Base-by-base conservation (phyloP, 2,888 invertebrate species). In the Drosophila emarginata region DNA sequence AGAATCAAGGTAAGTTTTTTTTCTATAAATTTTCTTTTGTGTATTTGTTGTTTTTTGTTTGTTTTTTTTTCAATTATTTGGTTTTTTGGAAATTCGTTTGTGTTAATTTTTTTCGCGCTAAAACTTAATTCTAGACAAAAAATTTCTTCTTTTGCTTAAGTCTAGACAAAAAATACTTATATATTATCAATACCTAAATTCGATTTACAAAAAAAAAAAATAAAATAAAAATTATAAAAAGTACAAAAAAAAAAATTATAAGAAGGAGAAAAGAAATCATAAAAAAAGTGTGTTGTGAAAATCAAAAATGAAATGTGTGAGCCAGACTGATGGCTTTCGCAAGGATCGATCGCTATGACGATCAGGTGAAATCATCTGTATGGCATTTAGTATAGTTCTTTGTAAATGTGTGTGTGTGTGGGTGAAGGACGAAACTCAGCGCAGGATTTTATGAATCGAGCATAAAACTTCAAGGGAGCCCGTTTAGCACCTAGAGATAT, bases 381-480 rank as follows among this genome's bases (percentile, higher is more conserved):
- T 57, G 21, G 45, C 45, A 45, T 54, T 53, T 53, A 14, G n/a
- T 26, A n/a, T 26, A 23, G 9, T 12, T 40, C 56, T 57, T 18
- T 23, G 26, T 59, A 26, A 45, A 28, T 61, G 28, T 51, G 37
- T 45, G 45, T 37, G 37, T 62, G 66, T 65, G 64, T 58, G 64
- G 58, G 58, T 68, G 64, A 62, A 54, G 62, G 72, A 76, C 80
- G 84, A 89, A 45, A 89, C 83, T 90, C 90, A 61, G 75, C 82
- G 75, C 77, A 88, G 84, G 89, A 84, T 89, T 89, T 89, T 89
- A 90, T 90, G 89, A 78, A 69, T 76, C 89, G 79, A 79, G 84
- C 90, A 89, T 90, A 89, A 89, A 89, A 89, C 79, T 86, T 81
- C 89, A 89, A 77, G 81, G 81, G 89, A 90, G 88, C 88, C 77